These are phyloP conservation scores for Pyrgus malvae DNA, from an alignment of 2,888 invertebrate species.

Conservation along the genomic window DNA sequence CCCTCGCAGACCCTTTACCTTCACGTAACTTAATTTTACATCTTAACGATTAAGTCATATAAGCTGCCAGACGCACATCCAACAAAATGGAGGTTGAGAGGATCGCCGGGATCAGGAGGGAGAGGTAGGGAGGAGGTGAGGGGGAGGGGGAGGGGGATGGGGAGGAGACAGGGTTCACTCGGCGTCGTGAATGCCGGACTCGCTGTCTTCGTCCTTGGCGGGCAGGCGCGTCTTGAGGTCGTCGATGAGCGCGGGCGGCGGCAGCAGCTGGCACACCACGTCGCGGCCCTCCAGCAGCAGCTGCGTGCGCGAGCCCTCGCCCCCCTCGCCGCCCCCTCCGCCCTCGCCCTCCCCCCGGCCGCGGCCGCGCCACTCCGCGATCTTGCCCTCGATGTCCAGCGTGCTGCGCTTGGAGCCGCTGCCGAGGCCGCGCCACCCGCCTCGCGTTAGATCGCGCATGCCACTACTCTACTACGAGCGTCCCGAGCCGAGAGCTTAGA, in stretches of 20 bases:
- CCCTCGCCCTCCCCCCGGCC: constrained; percentile 43
- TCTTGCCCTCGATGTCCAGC: constrained; percentile 78
- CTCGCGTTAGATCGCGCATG: constrained; percentile 3
- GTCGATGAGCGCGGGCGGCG: constrained; percentile 62
- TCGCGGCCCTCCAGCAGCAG: constrained; percentile 60
- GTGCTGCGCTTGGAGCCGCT: constrained; percentile 77
- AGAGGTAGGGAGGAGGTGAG: too few species aligned
- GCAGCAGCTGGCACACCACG: constrained; percentile 64
- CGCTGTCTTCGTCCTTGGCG: constrained; percentile 73
- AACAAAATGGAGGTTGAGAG: too few species aligned
- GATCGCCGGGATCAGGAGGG: too few species aligned
- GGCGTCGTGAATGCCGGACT: constrained; percentile 74
- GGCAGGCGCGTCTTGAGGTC: constrained; percentile 71
- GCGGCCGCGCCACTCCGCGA: constrained; percentile 70
- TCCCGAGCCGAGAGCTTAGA: too few species aligned
- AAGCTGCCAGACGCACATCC: too few species aligned
- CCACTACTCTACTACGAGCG: constrained; percentile 2
- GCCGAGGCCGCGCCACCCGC: constrained; percentile 21
- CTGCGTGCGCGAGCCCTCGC: constrained; percentile 43
- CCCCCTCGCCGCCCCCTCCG: constrained; percentile 27
- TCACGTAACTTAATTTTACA: too few species aligned
- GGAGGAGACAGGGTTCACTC: constrained; percentile 45
- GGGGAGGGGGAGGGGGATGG: too few species aligned
- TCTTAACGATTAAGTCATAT: too few species aligned
- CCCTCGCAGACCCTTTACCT: too few species aligned